Conservation (phyloP, 2,888 invertebrate genomes). For the Leptothorax acervorum region DNA sequence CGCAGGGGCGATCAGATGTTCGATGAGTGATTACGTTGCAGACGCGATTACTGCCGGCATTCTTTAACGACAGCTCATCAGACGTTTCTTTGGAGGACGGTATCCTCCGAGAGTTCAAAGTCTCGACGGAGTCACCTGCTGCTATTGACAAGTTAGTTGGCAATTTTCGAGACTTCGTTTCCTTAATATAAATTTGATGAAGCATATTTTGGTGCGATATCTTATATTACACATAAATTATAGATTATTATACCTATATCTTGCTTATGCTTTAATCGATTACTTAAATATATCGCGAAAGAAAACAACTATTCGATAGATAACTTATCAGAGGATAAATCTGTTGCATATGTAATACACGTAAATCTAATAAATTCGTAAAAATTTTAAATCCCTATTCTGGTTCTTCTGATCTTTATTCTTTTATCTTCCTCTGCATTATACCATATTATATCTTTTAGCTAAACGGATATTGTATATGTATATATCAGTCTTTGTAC, state of each 20-base stretch:
- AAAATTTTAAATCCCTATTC: not conserved
- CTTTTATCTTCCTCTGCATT: not conserved
- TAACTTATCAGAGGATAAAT: not conserved
- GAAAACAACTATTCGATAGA: conserved; percentile 1
- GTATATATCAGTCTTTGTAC: not conserved
- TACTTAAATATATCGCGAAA: not conserved
- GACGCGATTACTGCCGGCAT: not conserved
- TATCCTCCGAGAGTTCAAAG: not conserved
- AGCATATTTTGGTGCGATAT: not conserved
- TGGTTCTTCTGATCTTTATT: not conserved
- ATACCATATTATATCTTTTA: not conserved
- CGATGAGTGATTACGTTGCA: conserved; percentile 9
- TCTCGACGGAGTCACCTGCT: not conserved
- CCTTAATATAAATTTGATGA: conserved; percentile 10
- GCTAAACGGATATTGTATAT: not conserved
- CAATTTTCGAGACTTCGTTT: not conserved
- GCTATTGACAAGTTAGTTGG: conserved; percentile 3
- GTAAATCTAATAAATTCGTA: not conserved
- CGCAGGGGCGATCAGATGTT: conserved; percentile 10
- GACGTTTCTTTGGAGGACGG: not conserved
- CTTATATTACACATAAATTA: not conserved
- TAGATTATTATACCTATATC: not conserved
- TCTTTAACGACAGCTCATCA: conserved; percentile 16
- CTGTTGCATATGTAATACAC: not conserved
- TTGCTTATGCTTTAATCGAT: not conserved